phyloP scores from a whole-genome alignment of 2,797 vertebrate genomes.

The Cirrhinus mrigala region DNA sequence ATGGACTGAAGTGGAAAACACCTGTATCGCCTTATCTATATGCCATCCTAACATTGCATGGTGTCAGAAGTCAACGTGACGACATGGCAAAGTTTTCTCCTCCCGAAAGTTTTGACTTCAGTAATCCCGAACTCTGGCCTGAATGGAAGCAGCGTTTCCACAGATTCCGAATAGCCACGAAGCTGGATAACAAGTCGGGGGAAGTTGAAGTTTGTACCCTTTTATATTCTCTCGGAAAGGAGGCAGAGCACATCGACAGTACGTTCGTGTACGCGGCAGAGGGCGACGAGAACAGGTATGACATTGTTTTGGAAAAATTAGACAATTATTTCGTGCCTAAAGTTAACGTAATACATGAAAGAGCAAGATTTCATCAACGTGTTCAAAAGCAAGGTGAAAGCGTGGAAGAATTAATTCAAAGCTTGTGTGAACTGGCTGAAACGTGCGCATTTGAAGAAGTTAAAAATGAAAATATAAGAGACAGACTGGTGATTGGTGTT shows the following conservation, averaged over 20 bases:
- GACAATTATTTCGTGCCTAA: constrained; percentile 37
- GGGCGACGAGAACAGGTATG: background rate
- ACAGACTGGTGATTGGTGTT: constrained; percentile 28
- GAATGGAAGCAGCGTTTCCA: too few species aligned
- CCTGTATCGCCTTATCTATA: too few species aligned
- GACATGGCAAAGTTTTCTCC: background rate
- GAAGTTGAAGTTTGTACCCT: constrained; percentile 49
- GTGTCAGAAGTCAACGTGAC: background rate
- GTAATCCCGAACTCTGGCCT: too few species aligned
- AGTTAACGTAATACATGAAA: constrained; percentile 38
- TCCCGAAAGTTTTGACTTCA: background rate
- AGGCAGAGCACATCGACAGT: constrained; percentile 36
- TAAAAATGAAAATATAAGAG: constrained; percentile 48
- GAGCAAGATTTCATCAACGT: constrained; percentile 26
- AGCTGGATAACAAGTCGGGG: too few species aligned
- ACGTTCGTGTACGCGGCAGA: background rate
- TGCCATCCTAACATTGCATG: background rate
- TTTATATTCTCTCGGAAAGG: constrained; percentile 42
- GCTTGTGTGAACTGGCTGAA: background rate
- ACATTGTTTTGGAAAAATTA: constrained; percentile 2
- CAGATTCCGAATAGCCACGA: too few species aligned
- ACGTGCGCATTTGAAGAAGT: constrained; percentile 33
- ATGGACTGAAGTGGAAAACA: too few species aligned
- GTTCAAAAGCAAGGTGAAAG: constrained; percentile 32
- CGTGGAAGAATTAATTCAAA: constrained; percentile 30